Evolutionary conservation across 2,888 invertebrate species (phyloP).

Genomic region (Pogonocherus hispidulus): DNA sequence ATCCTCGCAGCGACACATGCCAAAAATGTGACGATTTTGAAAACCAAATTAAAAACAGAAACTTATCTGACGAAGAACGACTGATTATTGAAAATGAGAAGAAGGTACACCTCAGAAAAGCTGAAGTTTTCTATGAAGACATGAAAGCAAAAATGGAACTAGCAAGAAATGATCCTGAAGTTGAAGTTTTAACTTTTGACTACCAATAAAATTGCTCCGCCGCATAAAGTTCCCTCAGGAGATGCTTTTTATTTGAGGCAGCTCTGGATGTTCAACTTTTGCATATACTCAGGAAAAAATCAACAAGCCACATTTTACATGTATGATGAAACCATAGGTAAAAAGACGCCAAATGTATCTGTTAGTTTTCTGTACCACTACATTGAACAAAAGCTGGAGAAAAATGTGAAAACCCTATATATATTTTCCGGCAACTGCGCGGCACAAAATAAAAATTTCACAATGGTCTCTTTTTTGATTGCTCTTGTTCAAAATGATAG

Average conservation of each 20-base stretch:
- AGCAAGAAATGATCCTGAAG: too few relatives aligned
- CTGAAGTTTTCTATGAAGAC: too few relatives aligned
- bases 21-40: too few relatives aligned
- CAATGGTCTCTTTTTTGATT: too few relatives aligned
- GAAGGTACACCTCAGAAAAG: too few relatives aligned
- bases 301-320: background rate
- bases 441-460: background rate
- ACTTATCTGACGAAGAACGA: too few relatives aligned
- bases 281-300: background rate
- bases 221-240: background rate
- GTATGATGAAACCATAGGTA: conserved; percentile 7
- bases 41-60: too few relatives aligned
- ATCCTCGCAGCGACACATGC: too few relatives aligned
- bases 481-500: too few relatives aligned
- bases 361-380: background rate
- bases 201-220: background rate
- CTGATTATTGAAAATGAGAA: too few relatives aligned
- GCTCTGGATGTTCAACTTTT: conserved; percentile 23
- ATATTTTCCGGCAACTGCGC: background rate
- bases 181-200: background rate
- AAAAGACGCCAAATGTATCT: background rate
- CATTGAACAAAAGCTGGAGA: background rate
- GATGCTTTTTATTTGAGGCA: conserved; percentile 23
- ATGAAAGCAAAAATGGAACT: too few relatives aligned
- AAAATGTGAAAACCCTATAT: background rate